These are phyloP conservation scores for Hoplias malabaricus DNA, from an alignment of 2,113 vertebrate species.

Conservation along the genomic window DNA sequence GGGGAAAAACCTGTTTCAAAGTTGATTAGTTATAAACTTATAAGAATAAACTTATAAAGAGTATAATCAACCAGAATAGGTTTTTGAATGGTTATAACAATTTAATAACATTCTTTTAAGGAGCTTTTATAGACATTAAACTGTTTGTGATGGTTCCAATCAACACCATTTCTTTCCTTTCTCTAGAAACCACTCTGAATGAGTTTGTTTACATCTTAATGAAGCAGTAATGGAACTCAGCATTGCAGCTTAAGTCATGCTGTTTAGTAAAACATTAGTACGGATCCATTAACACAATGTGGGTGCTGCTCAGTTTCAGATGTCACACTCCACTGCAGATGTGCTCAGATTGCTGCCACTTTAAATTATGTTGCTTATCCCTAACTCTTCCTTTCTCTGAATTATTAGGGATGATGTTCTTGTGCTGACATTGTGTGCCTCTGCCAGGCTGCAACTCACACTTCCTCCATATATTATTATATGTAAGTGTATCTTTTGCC, in stretches of 20 bases:
- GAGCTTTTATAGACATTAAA: too few relatives aligned
- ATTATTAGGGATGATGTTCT: constrained; percentile 19
- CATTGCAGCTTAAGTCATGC: neutral
- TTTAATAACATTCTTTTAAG: too few relatives aligned
- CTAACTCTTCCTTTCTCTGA: constrained; percentile 8
- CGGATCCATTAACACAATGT: neutral
- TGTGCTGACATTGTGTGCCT: constrained; percentile 1
- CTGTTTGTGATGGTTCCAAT: too few relatives aligned
- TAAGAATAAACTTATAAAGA: too few relatives aligned
- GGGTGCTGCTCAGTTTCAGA: neutral
- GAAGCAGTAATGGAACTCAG: too few relatives aligned
- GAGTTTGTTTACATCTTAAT: too few relatives aligned
- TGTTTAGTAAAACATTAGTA: neutral
- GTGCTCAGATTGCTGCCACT: neutral
- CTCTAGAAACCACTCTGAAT: too few relatives aligned
- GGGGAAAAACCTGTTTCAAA: too few relatives aligned
- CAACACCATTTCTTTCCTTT: too few relatives aligned
- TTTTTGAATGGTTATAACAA: too few relatives aligned
- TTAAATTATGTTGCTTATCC: neutral
- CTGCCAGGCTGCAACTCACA: constrained; percentile 6
- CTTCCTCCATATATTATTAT: neutral
- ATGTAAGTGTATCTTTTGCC: neutral
- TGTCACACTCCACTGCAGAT: neutral
- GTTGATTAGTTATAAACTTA: too few relatives aligned
- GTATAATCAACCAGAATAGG: too few relatives aligned